Evolutionary conservation across 1,140 invertebrate genomes (phyloP), one percentile per base, ranked within the genome.

Genomic region (Nixonia krombeini): DNA sequence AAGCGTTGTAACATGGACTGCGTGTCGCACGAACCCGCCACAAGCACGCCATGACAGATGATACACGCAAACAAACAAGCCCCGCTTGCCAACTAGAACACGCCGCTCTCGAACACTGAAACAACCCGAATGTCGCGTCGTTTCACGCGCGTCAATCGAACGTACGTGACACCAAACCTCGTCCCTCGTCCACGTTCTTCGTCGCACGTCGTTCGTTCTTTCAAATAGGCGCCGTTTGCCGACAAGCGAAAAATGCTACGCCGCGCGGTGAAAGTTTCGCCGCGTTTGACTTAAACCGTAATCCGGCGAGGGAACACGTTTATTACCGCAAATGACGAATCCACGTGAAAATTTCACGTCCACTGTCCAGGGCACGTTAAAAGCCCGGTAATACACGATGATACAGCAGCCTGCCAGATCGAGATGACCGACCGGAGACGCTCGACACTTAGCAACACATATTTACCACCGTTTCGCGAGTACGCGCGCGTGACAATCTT

Each of bases 31-130:
- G 47, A 59, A 68, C 68, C 66, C 62, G 66, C 69, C 69, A 58
- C 57, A 52, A 44, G 50, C 63, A 70, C 78, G 78, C 75, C 76
- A 79, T 80, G 75, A 78, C 76, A 75, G 75, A 74, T 72, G 69
- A 75, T 72, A 70, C 65, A 70, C 61, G 66, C 73, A 70, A 76
- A 75, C 69, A 76, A 76, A 71, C 71, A 72, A 66, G 56, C 13
- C 59, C 45, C 15, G 67, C 50, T 59, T 62, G 73, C 61, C 57
- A 75, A 71, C 63, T 59, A 40, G 51, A 63, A 47, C 55, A 51
- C 42, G 33, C 37, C 41, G 23, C 37, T 35, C 25, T 6, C 29
- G 55, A 62, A 56, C 53, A 38, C 33, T 40, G 50, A 56, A 71
- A 69, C 15, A 15, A 38, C n/a, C n/a, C 5, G 26, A 18, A 17